These are phyloP conservation scores for Drosophila santomea DNA, from an alignment of 1,140 invertebrate species.

Conservation along the genomic window DNA sequence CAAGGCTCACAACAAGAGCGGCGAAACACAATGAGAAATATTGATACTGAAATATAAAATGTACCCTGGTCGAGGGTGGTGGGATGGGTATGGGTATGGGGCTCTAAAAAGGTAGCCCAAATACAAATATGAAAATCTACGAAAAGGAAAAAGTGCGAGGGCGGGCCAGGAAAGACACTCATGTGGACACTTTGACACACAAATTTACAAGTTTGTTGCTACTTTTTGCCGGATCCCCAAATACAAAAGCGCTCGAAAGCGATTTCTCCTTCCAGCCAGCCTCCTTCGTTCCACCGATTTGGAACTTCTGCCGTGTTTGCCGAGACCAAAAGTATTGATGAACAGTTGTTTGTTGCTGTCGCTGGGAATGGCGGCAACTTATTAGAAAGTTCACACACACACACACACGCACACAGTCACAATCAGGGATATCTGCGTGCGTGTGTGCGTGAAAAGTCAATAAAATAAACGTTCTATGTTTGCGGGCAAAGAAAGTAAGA, in stretches of 20 bases:
- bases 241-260: conserved; percentile 44
- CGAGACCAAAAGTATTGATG: conserved; percentile 77
- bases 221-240: conserved; percentile 43
- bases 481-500: conserved; percentile 43
- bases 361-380: conserved; percentile 70
- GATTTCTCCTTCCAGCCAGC: conserved; percentile 8
- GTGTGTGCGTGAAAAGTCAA: conserved; percentile 67
- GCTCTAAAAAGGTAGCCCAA: conserved; percentile 61
- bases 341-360: conserved; percentile 77
- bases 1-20: conserved; percentile 51
- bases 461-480: conserved; percentile 79
- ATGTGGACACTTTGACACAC: conserved; percentile 68
- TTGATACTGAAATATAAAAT: conserved; percentile 79
- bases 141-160: conserved; percentile 19
- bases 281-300: not conserved
- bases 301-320: conserved; percentile 43
- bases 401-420: conserved; percentile 30
- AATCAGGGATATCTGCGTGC: conserved; percentile 35
- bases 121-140: conserved; percentile 72
- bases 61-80: conserved; percentile 13
- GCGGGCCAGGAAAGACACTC: conserved; percentile 15
- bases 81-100: not conserved
- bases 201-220: conserved; percentile 77
- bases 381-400: conserved; percentile 71
- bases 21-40: conserved; percentile 62